Evolutionary conservation across 35 echinoderm and acorn worm genomes (phyloP).

Genomic region (Lytechinus pictus): DNA sequence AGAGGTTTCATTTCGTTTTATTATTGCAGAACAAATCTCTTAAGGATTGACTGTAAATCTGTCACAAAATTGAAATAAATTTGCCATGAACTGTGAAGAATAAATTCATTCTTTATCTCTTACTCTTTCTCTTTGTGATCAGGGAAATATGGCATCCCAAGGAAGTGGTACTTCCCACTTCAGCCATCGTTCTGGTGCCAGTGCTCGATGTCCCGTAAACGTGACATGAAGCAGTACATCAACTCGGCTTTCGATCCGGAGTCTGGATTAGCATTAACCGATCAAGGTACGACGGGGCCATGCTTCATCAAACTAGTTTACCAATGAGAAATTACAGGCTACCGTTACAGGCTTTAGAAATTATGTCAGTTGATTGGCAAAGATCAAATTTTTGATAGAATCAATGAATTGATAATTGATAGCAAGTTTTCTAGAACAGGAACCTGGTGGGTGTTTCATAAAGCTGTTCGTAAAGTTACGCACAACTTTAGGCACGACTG

Average conservation of each 20-base stretch:
- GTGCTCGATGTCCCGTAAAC: constrained; percentile 1
- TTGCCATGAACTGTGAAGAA: too few species aligned
- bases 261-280: background rate
- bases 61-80: too few species aligned
- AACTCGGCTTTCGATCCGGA: constrained; percentile 46
- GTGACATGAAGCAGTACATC: constrained; percentile 35
- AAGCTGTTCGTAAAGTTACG: too few species aligned
- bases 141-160: constrained; percentile 84
- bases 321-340: background rate
- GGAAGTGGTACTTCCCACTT: constrained; percentile 81
- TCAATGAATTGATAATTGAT: too few species aligned
- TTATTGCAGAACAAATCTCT: too few species aligned
- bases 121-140: background rate
- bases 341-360: background rate
- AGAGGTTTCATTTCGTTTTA: too few species aligned
- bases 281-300: background rate
- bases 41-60: too few species aligned
- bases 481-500: too few species aligned
- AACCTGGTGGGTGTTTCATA: too few species aligned
- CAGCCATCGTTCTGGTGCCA: constrained; percentile 69
- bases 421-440: too few species aligned
- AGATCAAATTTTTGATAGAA: too few species aligned
- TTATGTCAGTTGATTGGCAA: too few species aligned
- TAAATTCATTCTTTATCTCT: background rate
- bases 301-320: background rate